phyloP scores from a whole-genome alignment of 1,140 invertebrate genomes.

The Diorhabda elongata region DNA sequence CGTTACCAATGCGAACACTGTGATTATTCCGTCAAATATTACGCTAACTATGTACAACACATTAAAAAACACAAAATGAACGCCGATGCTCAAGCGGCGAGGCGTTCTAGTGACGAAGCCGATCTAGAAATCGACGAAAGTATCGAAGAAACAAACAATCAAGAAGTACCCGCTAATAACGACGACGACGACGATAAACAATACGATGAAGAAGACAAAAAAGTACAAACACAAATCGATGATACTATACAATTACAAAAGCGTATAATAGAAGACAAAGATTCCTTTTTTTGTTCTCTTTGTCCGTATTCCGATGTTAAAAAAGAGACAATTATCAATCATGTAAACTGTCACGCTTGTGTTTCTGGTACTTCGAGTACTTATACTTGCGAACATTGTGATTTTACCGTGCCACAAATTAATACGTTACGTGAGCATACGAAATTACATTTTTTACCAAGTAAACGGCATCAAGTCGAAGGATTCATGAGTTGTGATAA shows the following conservation, averaged over 20 bases:
- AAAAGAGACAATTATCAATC: conserved; percentile 69
- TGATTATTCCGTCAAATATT: conserved; percentile 85
- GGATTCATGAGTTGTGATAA: conserved; percentile 57
- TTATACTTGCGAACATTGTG: conserved; percentile 76
- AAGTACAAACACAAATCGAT: conserved; percentile 55
- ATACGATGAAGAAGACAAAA: conserved; percentile 7
- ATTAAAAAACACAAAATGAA: conserved; percentile 70
- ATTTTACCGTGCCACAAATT: conserved; percentile 73
- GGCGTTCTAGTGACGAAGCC: conserved; percentile 45
- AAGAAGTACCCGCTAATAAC: conserved; percentile 12
- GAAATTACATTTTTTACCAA: conserved; percentile 67
- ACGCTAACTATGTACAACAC: conserved; percentile 77
- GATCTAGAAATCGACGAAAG: conserved; percentile 45
- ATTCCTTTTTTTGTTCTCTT: conserved; percentile 59
- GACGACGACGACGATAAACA: background rate
- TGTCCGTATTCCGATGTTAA: conserved; percentile 75
- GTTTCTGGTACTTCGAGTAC: conserved; percentile 54
- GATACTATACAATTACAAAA: conserved; percentile 46
- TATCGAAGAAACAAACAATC: conserved; percentile 40
- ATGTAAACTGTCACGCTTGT: conserved; percentile 67
- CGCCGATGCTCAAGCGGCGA: conserved; percentile 60
- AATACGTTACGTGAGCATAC: conserved; percentile 76
- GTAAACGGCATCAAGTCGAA: conserved; percentile 59
- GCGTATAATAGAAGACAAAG: conserved; percentile 50
- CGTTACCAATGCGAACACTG: conserved; percentile 79